Evolutionary conservation across 2,888 invertebrate genomes (phyloP).

Genomic region (Cantharis flavilabris): DNA sequence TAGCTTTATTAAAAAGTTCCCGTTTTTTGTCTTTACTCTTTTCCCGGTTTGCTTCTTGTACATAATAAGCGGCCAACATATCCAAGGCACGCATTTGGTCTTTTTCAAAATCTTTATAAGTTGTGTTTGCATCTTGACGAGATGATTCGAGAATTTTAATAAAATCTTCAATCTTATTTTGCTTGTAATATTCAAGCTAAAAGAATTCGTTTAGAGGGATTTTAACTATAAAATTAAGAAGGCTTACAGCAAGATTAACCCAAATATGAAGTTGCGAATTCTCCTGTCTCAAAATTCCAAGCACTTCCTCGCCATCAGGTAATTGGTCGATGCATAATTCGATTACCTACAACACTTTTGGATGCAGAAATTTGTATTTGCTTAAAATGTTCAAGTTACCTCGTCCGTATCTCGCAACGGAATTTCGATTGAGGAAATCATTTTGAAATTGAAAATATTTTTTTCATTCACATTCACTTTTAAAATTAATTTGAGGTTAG

Average conservation of each 20-base stretch:
- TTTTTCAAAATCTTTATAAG: conserved; percentile 89
- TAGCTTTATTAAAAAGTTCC: conserved; percentile 95
- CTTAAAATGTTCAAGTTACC: conserved; percentile 59
- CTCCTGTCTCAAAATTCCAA: conserved; percentile 92
- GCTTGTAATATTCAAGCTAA: conserved; percentile 95
- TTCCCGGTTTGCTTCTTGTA: conserved; percentile 93
- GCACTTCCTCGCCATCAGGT: conserved; percentile 94
- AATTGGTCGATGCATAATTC: conserved; percentile 93
- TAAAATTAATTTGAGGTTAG: background rate
- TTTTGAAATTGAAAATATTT: too few relatives aligned
- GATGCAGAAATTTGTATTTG: background rate
- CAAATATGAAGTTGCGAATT: conserved; percentile 90
- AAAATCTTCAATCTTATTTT: conserved; percentile 90
- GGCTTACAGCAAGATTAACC: conserved; percentile 96
- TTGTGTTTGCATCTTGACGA: conserved; percentile 80
- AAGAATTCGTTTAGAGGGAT: conserved; percentile 38
- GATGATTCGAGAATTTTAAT: conserved; percentile 92
- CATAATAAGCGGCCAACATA: conserved; percentile 98
- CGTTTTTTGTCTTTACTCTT: conserved; percentile 93
- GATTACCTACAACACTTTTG: conserved; percentile 74
- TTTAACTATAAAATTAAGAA: background rate
- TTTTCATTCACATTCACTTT: too few relatives aligned
- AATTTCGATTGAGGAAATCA: conserved; percentile 79
- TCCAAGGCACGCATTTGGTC: conserved; percentile 98
- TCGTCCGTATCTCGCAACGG: conserved; percentile 92